Conservation (phyloP, 2,888 invertebrate species). For the Drosophila prolongata region DNA sequence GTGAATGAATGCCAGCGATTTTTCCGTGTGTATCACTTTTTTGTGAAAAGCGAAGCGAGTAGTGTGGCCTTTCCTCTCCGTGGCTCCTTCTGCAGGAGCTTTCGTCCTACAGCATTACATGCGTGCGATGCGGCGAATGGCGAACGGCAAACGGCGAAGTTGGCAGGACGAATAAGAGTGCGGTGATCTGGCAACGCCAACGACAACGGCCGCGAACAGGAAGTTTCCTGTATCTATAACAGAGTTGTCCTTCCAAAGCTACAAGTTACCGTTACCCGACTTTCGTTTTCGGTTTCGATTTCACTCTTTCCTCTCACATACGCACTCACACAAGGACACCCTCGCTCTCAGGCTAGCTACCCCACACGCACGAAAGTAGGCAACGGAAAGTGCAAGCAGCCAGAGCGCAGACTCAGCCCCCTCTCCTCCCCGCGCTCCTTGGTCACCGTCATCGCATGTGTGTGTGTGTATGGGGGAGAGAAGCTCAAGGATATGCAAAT, state of each 20-base stretch:
- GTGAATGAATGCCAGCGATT: constrained; percentile 81
- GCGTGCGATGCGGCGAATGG: constrained; percentile 20
- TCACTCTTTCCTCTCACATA: constrained; percentile 19
- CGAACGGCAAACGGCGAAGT: constrained; percentile 16
- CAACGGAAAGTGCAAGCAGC: constrained; percentile 63
- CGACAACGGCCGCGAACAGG: constrained; percentile 9
- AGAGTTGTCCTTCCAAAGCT: constrained; percentile 58
- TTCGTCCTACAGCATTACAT: constrained; percentile 36
- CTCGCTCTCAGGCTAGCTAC: background rate
- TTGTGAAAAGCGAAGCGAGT: constrained; percentile 38
- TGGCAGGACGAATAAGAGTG: constrained; percentile 4
- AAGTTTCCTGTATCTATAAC: constrained; percentile 69
- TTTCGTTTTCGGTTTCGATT: constrained; percentile 36
- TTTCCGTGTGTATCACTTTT: constrained; percentile 82
- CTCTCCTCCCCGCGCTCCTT: background rate
- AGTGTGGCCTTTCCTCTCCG: constrained; percentile 39
- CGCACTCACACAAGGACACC: constrained; percentile 12
- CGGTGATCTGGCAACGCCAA: constrained; percentile 66
- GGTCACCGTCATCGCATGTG: background rate
- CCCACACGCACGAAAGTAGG: constrained; percentile 64
- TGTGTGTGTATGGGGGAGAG: constrained; percentile 8
- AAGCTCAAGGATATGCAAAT: constrained; percentile 46
- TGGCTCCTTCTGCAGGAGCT: constrained; percentile 27
- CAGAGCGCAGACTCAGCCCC: constrained; percentile 68
- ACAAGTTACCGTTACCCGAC: constrained; percentile 61